Evolutionary conservation across 2,113 vertebrate species (phyloP), one percentile per base, ranked within the genome.

Genomic region (Eudyptes chrysolophus): DNA sequence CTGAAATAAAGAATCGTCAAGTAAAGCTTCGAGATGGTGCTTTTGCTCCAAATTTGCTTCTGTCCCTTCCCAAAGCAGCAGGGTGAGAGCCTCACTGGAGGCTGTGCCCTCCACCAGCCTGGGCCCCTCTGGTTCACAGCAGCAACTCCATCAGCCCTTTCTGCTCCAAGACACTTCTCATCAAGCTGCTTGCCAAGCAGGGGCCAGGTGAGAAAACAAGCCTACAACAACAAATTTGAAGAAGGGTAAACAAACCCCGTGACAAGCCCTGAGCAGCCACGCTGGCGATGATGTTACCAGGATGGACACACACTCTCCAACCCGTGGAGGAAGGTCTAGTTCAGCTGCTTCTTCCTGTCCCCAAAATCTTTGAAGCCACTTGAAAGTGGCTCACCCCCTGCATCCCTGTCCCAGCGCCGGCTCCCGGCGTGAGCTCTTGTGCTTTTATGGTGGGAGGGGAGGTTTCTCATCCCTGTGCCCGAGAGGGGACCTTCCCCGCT

Each of bases 1-100:
- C 57, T 61, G 44, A 84, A 86, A 52, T 21, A 77, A 71, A 74
- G 61, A 77, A 44, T 10, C 0, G 0, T 7, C 49, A 49, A 62
- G 13, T 38, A 34, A 91, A 85, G 42, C 16, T 18, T 2, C 0
- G 5, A 52, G 25, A 36, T 8, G 2, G 16, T 46, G 49, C 7
- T 78, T 55, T 71, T 60, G 26, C 66, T 92, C 34, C 34, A 25
- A 3, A 38, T 69, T 71, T 62, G 15, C 7, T 72, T 62, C 72
- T 38, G 7, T 6, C 34, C 32, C 15, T 65, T 61, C 51, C 42
- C 4, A 0, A 58, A 86, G n/a, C 2, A 2, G n/a, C 1, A 1
- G 18, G 29, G 7, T 7, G 20, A 21, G 9, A 40, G 24, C 15
- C 48, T 29, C 5, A 11, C 68, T 68, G 71, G 40, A 20, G n/a